Evolutionary conservation across 2,888 invertebrate genomes (phyloP).

Genomic region (Scrobipalpa costella): DNA sequence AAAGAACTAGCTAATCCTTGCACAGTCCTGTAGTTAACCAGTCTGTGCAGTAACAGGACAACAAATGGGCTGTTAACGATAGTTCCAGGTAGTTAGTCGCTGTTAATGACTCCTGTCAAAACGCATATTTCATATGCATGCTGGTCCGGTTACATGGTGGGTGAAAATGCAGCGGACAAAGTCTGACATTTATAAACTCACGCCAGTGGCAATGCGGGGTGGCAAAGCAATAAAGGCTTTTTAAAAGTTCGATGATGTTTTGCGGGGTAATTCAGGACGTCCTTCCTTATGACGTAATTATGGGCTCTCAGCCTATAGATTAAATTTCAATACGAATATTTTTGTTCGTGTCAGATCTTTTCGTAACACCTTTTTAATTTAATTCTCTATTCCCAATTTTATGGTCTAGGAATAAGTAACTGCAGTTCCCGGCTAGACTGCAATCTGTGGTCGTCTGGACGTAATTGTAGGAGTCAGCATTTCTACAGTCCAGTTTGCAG

Average conservation of each 20-base stretch:
- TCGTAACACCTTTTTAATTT: too few relatives aligned
- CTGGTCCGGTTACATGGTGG: neutral
- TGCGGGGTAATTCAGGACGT: too few relatives aligned
- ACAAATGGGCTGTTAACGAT: conserved; percentile 52
- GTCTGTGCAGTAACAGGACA: conserved; percentile 33
- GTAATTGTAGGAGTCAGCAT: conserved; percentile 1
- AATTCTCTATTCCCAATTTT: neutral
- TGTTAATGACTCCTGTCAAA: conserved; percentile 56
- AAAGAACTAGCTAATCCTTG: neutral
- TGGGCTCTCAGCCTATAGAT: too few relatives aligned
- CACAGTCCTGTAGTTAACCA: neutral
- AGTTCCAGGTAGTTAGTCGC: conserved; percentile 47
- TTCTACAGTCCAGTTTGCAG: neutral
- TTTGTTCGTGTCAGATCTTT: too few relatives aligned
- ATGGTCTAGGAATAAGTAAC: neutral
- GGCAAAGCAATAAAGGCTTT: too few relatives aligned
- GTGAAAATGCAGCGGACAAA: neutral
- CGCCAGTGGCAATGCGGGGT: neutral
- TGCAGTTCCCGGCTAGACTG: neutral
- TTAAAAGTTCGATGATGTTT: too few relatives aligned
- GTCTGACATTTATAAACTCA: neutral
- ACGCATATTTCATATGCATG: conserved; percentile 50
- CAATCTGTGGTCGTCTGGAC: neutral
- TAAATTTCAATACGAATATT: too few relatives aligned
- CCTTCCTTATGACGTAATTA: too few relatives aligned